These are phyloP conservation scores for Callitettix versicolor DNA, from an alignment of 1,140 invertebrate genomes.

Conservation along the genomic window DNA sequence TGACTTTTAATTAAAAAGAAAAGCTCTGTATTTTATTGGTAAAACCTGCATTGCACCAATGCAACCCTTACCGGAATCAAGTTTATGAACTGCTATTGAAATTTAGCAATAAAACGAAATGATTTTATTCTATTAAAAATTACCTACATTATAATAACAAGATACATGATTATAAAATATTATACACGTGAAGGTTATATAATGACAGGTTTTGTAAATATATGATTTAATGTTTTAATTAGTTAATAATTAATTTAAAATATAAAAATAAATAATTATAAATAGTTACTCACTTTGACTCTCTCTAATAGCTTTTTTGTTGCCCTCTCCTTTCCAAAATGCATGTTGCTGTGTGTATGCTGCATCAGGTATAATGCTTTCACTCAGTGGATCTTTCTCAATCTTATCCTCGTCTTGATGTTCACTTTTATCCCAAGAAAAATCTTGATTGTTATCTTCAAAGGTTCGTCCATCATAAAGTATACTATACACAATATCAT, in stretches of 20 bases:
- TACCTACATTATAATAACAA: too few species aligned
- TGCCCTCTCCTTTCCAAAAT: slow-evolving; percentile 42
- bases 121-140: too few species aligned
- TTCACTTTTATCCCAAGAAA: slow-evolving; percentile 8
- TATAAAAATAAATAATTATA: background rate
- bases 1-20: too few species aligned
- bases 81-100: too few species aligned
- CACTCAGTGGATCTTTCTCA: slow-evolving; percentile 4
- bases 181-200: too few species aligned
- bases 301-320: slow-evolving; percentile 29
- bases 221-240: too few species aligned
- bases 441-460: background rate
- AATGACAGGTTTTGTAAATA: too few species aligned
- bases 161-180: too few species aligned
- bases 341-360: slow-evolving; percentile 27
- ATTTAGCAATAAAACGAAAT: too few species aligned
- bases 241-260: background rate
- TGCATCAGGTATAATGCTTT: slow-evolving; percentile 15
- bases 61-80: too few species aligned
- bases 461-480: background rate
- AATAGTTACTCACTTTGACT: slow-evolving; percentile 28
- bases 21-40: too few species aligned
- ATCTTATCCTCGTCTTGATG: slow-evolving; percentile 11
- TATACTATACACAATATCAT: background rate
- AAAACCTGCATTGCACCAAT: too few species aligned